These are phyloP conservation scores for Lepus americanus DNA, from an alignment of 2,113 vertebrate genomes.

Conservation along the genomic window DNA sequence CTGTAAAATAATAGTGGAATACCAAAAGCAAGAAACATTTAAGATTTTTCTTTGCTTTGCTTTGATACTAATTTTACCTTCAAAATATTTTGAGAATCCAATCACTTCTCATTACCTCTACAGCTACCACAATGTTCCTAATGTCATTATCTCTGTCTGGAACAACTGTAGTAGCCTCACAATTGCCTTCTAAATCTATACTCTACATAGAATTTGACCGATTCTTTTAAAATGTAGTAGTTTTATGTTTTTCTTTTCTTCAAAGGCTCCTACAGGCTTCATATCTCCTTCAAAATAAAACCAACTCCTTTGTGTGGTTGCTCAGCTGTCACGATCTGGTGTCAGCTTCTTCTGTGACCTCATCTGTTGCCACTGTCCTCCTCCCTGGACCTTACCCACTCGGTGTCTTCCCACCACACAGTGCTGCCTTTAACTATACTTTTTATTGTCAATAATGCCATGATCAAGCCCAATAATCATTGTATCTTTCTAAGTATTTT, in stretches of 20 bases:
- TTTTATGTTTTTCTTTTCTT: background rate
- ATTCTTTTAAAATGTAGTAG: background rate
- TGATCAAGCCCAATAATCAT: background rate
- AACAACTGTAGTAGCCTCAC: rapidly evolving
- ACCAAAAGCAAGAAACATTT: background rate
- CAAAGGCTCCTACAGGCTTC: background rate
- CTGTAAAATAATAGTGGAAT: background rate
- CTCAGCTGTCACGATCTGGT: background rate
- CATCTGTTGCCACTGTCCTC: background rate
- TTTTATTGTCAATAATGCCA: background rate
- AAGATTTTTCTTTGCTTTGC: background rate
- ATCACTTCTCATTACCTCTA: background rate
- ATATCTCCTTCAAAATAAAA: background rate
- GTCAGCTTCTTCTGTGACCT: background rate
- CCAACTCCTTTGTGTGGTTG: background rate
- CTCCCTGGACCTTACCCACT: background rate
- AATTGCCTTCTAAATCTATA: background rate
- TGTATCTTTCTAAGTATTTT: slow-evolving; percentile 14
- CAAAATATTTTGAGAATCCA: background rate
- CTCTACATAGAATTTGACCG: background rate
- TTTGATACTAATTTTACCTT: background rate
- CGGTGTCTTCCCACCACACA: background rate
- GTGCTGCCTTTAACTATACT: background rate
- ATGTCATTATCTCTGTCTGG: background rate
- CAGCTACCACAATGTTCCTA: background rate